Conservation (phyloP, 2,888 invertebrate species). For the Drosophila lacicola region DNA sequence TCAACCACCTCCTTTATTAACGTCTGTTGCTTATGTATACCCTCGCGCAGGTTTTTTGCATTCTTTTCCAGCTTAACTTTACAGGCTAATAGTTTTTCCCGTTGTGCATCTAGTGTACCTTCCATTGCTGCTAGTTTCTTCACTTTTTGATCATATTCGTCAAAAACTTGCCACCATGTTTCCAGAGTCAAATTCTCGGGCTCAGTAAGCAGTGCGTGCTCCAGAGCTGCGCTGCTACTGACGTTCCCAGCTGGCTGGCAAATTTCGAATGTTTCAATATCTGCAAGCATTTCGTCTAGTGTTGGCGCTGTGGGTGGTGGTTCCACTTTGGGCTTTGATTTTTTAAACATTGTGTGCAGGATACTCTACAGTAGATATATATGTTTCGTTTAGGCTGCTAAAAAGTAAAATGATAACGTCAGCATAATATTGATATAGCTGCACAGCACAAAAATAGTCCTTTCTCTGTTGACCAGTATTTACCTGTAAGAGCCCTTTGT, state of each 20-base stretch:
- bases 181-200: slow-evolving; percentile 58
- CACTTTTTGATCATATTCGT: slow-evolving; percentile 81
- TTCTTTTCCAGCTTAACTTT: slow-evolving; percentile 76
- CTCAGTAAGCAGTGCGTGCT: slow-evolving; percentile 51
- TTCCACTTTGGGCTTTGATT: slow-evolving; percentile 59
- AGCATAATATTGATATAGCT: neutral
- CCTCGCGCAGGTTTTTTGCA: slow-evolving; percentile 71
- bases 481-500: neutral
- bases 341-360: slow-evolving; percentile 71
- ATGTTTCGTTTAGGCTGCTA: slow-evolving; percentile 2
- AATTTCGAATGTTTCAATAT: slow-evolving; percentile 82
- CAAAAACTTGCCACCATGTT: slow-evolving; percentile 84
- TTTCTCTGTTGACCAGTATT: neutral
- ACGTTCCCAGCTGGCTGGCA: slow-evolving; percentile 32
- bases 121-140: slow-evolving; percentile 75
- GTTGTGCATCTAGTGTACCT: slow-evolving; percentile 70
- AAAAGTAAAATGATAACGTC: slow-evolving; percentile 23
- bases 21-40: slow-evolving; percentile 67
- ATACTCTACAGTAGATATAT: neutral
- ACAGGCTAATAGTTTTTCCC: slow-evolving; percentile 70
- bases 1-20: slow-evolving; percentile 56
- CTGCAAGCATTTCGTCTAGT: slow-evolving; percentile 79
- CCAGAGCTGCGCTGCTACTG: slow-evolving; percentile 37
- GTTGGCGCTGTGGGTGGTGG: slow-evolving; percentile 79
- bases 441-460: neutral